Base-by-base conservation (phyloP, 2,113 vertebrate species). In the Bubo bubo region DNA sequence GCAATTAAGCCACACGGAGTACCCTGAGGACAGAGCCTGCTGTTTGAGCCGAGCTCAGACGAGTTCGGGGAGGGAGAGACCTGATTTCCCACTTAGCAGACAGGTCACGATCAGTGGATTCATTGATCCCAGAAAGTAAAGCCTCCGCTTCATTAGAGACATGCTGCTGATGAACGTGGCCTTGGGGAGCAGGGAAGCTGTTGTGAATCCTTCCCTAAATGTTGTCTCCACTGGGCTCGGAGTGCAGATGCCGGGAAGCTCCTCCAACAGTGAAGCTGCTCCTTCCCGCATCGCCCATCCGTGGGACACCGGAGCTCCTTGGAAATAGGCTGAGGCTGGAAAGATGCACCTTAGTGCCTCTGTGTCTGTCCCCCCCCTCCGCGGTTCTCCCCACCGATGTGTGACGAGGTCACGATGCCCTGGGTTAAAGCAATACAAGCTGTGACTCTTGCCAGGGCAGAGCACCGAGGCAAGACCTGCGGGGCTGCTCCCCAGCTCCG, bases 71-170 rank as follows among this genome's bases (percentile, higher is more conserved):
- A 95, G 71, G 88, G 63, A 96, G 94, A 92, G 96, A 92, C 92
- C 92, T 86, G 92, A 95, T 96, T 96, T 96, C 94, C 85, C 96
- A 83, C 95, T 97, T 94, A 96, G 94, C 95, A 97, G 94, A 96
- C 90, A 90, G 95, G 93, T 97, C 97, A 96, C 90, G 79, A 93
- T 85, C 71, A 8, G 95, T 55, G 67, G 88, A 92, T 93, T 95
- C 97, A 95, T 96, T 95, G 95, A 96, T 97, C 93, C 89, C 91
- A 96, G 93, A 93, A 96, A 96, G 93, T 70, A 96, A 94, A 96
- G 91, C 89, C 94, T 89, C 60, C 0, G 73, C 95, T 96, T 95
- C 90, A 86, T 94, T 96, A 94, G 88, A 96, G 88, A 55, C 96
- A 67, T 4, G 75, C 93, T 83, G 75, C 85, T 86, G 92, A 92